Base-by-base conservation (phyloP, 2,113 vertebrate species). In the Odocoileus virginianus region DNA sequence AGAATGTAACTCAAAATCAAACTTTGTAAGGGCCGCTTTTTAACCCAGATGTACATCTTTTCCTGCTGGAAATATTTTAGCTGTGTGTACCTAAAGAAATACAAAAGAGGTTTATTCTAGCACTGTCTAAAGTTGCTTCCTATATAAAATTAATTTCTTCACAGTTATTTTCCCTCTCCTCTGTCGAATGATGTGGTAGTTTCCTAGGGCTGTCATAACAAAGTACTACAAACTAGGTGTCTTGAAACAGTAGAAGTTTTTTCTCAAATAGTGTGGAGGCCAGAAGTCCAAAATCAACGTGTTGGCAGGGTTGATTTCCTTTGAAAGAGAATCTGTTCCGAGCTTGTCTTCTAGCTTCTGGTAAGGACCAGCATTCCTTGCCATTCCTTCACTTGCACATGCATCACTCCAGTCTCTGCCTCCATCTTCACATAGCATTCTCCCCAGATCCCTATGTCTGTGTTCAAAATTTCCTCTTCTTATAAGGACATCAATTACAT, bases 1-100 rank as follows among this genome's bases (percentile, higher is more conserved):
- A 97, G 40, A 98, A 85, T 55, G 16, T 27, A 97, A 95, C 71
- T 82, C 58, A 96, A 84, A 47, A 84, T 58, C 64, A 21, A 71
- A 83, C 11, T 92, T 88, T 91, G 2, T 55, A 64, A 0, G 1
- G 3, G 28, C 55, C 27, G 1, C 0, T 58, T 85, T 93, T 85
- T 94, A 94, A 10, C 54, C 13, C 57, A 95, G 74, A 52, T 8
- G 21, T 57, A 96, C 43, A 83, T n/a, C 30, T n/a, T 96, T 98
- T 95, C n/a, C 86, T 27, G 1, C n/a, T 95, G 95, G 6, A 96
- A 40, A 23, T 16, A 28, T 54, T 93, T 57, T 60, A 88, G 12
- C 21, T 85, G 67, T 45, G 10, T 74, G 81, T 89, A 28, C 33
- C 7, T 95, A 81, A 91, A 89, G 5, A 90, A 54, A 13, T 3